phyloP scores from a whole-genome alignment of 2,113 vertebrate genomes.

The Macroglossus sobrinus region DNA sequence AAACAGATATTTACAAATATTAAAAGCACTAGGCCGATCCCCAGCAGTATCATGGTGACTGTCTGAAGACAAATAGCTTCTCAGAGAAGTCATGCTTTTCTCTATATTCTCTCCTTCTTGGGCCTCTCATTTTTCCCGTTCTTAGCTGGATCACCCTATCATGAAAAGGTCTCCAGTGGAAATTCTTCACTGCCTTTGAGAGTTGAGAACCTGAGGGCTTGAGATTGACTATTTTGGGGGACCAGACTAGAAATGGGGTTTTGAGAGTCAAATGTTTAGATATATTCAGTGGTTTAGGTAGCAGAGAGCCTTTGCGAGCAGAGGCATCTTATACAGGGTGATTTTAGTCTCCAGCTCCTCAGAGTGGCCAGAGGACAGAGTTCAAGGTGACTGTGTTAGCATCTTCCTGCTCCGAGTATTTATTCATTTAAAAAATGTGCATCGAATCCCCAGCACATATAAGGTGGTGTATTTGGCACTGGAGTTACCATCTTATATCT shows the following conservation, averaged over 20 bases:
- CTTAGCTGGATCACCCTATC: background rate
- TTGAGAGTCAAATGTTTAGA: slow-evolving; percentile 5
- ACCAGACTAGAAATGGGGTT: background rate
- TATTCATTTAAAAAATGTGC: background rate
- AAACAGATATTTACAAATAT: slow-evolving; percentile 78
- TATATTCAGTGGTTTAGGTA: background rate
- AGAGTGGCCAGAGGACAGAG: background rate
- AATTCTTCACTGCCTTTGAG: slow-evolving; percentile 47
- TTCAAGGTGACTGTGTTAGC: background rate
- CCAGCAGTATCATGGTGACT: slow-evolving; percentile 46
- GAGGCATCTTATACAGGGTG: background rate
- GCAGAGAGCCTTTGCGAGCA: background rate
- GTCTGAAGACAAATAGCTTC: slow-evolving; percentile 61
- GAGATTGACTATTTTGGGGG: slow-evolving; percentile 19
- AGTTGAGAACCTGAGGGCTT: slow-evolving; percentile 20
- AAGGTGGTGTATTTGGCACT: background rate
- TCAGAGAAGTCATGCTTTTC: slow-evolving; percentile 44
- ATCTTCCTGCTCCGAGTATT: background rate
- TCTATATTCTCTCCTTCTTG: background rate
- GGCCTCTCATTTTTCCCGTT: background rate
- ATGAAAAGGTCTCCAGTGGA: background rate
- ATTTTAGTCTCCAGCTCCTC: background rate
- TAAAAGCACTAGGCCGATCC: slow-evolving; percentile 65
- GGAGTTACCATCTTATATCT: background rate
- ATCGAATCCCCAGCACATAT: background rate